Evolutionary conservation across 2,888 invertebrate species (phyloP).

Genomic region (Noctua janthina): DNA sequence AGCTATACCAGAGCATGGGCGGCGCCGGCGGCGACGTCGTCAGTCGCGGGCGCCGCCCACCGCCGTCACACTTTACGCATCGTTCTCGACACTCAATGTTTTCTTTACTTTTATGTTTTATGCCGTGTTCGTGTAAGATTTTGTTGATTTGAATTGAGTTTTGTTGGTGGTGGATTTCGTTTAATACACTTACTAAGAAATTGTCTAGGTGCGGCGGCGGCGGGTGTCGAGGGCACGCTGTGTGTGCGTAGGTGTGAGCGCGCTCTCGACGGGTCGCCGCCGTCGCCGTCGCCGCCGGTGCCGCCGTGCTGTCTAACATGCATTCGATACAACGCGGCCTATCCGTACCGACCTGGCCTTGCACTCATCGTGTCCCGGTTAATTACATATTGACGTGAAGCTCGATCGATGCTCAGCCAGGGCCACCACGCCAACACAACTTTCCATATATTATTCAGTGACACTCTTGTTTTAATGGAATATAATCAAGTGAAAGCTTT

Average conservation of each 20-base stretch:
- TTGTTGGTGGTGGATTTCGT: slow-evolving; percentile 91
- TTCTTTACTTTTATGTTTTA: slow-evolving; percentile 88
- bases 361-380: slow-evolving; percentile 68
- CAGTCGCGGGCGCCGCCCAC: slow-evolving; percentile 86
- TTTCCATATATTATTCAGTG: slow-evolving; percentile 80
- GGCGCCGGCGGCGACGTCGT: slow-evolving; percentile 80
- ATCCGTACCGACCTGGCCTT: slow-evolving; percentile 53
- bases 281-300: slow-evolving; percentile 61
- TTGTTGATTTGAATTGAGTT: slow-evolving; percentile 89
- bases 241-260: slow-evolving; percentile 85
- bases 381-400: slow-evolving; percentile 70
- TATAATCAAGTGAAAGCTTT: slow-evolving; percentile 82
- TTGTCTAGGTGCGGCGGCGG: slow-evolving; percentile 66
- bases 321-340: slow-evolving; percentile 43
- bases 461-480: slow-evolving; percentile 80
- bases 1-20: slow-evolving; percentile 88
- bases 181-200: slow-evolving; percentile 87
- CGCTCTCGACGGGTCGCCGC: slow-evolving; percentile 74
- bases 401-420: slow-evolving; percentile 78
- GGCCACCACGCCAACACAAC: slow-evolving; percentile 78
- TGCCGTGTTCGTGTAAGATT: slow-evolving; percentile 90
- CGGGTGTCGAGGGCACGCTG: slow-evolving; percentile 78
- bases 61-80: slow-evolving; percentile 86
- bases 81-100: slow-evolving; percentile 89
- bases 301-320: slow-evolving; percentile 73